phyloP scores from a whole-genome alignment of 2,888 invertebrate species.

The Choristoneura rosaceana region DNA sequence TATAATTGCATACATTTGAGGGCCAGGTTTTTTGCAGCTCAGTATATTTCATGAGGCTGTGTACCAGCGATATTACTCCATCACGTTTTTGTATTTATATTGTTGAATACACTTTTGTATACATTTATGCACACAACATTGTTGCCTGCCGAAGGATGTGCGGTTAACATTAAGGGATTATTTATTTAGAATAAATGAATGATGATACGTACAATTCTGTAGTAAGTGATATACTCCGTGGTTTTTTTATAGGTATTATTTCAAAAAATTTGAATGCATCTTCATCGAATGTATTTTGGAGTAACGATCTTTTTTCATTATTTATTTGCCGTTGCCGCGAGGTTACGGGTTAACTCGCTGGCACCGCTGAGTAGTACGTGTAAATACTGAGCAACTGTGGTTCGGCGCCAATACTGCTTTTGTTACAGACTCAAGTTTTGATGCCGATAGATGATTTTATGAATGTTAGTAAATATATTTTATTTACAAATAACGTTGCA shows the following conservation, averaged over 20 bases:
- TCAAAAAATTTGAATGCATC: conserved; percentile 29
- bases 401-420: conserved; percentile 52
- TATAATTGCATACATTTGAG: too few species aligned
- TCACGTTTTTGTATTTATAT: conserved; percentile 36
- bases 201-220: conserved; percentile 47
- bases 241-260: conserved; percentile 37
- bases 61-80: conserved; percentile 24
- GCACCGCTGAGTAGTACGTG: conserved; percentile 42
- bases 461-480: conserved; percentile 79
- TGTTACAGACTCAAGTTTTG: conserved; percentile 60
- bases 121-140: conserved; percentile 27
- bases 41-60: conserved; percentile 19
- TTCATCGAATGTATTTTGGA: conserved; percentile 52
- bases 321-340: conserved; percentile 44
- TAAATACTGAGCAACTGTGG: conserved; percentile 52
- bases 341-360: conserved; percentile 11
- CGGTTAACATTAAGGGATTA: conserved; percentile 58
- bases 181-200: conserved; percentile 66
- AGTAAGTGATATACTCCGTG: conserved; percentile 34
- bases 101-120: conserved; percentile 39
- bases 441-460: conserved; percentile 69
- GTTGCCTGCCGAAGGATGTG: conserved; percentile 53
- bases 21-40: too few species aligned
- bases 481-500: conserved; percentile 63
- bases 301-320: conserved; percentile 57